Percentiles rank a stretch among this genome's conserved stretches.
Conservation (phyloP, 2,797 vertebrate species). For the Podarcis lilfordi region DNA sequence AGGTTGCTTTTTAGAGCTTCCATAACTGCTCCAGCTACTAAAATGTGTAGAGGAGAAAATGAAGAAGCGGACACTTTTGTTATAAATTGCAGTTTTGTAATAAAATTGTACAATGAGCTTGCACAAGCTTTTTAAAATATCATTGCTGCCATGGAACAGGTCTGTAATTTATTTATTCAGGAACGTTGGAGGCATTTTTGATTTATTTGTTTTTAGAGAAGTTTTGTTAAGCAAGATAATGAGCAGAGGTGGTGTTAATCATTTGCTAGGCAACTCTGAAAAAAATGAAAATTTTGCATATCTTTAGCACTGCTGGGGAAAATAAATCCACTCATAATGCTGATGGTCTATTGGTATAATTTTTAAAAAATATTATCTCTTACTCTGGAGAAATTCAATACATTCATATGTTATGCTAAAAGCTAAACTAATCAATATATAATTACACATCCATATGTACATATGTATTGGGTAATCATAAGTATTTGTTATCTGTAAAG, state of each 20-base stretch:
- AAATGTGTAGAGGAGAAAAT: conserved; percentile 57
- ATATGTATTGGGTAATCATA: conserved; percentile 67
- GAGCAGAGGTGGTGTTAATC: conserved; percentile 95
- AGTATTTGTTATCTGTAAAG: conserved; percentile 76
- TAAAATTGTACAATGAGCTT: conserved; percentile 90
- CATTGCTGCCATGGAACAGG: conserved; percentile 92
- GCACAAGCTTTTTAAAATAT: conserved; percentile 98
- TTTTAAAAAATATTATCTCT: conserved; percentile 72
- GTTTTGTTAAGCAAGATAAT: conserved; percentile 97
- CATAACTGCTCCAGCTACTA: conserved; percentile 51
- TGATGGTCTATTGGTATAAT: conserved; percentile 84
- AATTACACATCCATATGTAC: conserved; percentile 73
- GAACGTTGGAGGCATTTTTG: conserved; percentile 89
- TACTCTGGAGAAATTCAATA: conserved; percentile 70
- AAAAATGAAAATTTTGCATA: conserved; percentile 88
- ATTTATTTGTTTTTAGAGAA: conserved; percentile 97
- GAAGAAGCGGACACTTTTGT: conserved; percentile 82
- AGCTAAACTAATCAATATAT: conserved; percentile 78
- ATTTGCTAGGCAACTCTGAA: conserved; percentile 84
- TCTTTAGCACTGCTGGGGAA: conserved; percentile 88
- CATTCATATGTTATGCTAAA: conserved; percentile 74
- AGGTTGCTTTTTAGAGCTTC: conserved; percentile 55
- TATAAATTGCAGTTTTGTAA: conserved; percentile 89
- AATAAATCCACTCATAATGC: conserved; percentile 84
- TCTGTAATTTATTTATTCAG: conserved; percentile 95